Base-by-base conservation (phyloP, 2,113 vertebrate genomes). In the Ramphastos sulfuratus region DNA sequence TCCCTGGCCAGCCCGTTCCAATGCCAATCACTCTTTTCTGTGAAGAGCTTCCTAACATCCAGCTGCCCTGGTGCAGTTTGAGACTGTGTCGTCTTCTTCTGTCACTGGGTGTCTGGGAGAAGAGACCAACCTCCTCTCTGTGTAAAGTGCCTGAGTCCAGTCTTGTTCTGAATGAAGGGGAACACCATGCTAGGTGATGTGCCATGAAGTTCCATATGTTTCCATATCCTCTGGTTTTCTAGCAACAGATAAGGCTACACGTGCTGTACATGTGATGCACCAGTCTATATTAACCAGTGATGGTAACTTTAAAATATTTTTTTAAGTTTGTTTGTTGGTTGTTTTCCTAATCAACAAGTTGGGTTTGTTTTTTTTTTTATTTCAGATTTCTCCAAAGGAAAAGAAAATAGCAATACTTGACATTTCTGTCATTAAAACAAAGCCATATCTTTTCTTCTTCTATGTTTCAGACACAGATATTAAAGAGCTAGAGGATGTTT, bases 401-500 rank as follows among this genome's bases (percentile, higher is more conserved):
- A 71, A 35, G 19, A 42, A 44, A 67, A 30, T 16, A 17, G 17
- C 37, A 3, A 16, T 66, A 35, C 20, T 44, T 85, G 69, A 81
- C 37, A 87, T 67, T 78, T 72, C 30, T 84, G 7, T 77, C n/a
- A 21, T 39, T 88, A 71, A 91, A 90, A 72, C 37, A 76, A 87
- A 90, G 67, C 50, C 50, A 24, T 52, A 84, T 35, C 70, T 89
- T 16, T 77, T 83, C 85, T 78, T 84, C 35, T 90, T 95, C 93
- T 96, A 6, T 94, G 89, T 97, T 96, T 50, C 96, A 99, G 99
- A 98, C 83, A 82, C 95, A 52, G 96, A 97, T 54, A 91, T 93
- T 56, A 95, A 96, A 60, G 96, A 97, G 81, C 94, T 97, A 27
- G 84, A 95, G 8, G 99, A 99, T 71, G 95, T 98, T 88, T 99